phyloP scores from a whole-genome alignment of 2,888 invertebrate species.

The Catocala sponsa region DNA sequence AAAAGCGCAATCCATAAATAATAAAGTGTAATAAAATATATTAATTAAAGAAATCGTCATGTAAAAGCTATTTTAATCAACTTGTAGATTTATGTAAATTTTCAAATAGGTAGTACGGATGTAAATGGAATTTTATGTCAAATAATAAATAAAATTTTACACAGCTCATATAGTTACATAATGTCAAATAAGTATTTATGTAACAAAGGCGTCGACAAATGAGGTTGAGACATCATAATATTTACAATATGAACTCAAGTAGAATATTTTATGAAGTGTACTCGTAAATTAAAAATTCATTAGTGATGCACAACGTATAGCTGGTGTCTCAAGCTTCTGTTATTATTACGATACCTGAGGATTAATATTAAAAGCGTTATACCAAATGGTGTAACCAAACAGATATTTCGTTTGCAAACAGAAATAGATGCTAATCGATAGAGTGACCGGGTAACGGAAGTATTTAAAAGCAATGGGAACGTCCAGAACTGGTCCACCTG shows the following conservation, averaged over 20 bases:
- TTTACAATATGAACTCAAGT: conserved; percentile 27
- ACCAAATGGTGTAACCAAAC: conserved; percentile 21
- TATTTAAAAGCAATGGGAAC: conserved; percentile 54
- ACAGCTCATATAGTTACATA: conserved; percentile 19
- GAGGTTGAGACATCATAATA: conserved; percentile 32
- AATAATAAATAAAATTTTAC: conserved; percentile 11
- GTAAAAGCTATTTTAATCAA: background rate
- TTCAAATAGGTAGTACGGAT: conserved; percentile 19
- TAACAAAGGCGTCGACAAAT: conserved; percentile 21
- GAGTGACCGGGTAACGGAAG: conserved; percentile 46
- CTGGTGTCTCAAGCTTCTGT: conserved; percentile 1
- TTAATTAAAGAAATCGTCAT: background rate
- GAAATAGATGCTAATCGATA: conserved; percentile 51
- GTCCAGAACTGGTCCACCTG: conserved; percentile 58
- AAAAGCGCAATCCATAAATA: background rate
- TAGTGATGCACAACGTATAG: conserved; percentile 10
- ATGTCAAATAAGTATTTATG: conserved; percentile 20
- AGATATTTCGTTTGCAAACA: conserved; percentile 32
- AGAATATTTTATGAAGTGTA: conserved; percentile 38
- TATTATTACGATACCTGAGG: conserved; percentile 2
- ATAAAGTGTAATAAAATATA: too few species aligned
- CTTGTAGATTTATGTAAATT: conserved; percentile 24
- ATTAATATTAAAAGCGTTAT: conserved; percentile 24
- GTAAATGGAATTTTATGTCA: conserved; percentile 24
- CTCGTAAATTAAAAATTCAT: conserved; percentile 14